phyloP scores from a whole-genome alignment of 2,113 vertebrate genomes.

The Aptenodytes forsteri region DNA sequence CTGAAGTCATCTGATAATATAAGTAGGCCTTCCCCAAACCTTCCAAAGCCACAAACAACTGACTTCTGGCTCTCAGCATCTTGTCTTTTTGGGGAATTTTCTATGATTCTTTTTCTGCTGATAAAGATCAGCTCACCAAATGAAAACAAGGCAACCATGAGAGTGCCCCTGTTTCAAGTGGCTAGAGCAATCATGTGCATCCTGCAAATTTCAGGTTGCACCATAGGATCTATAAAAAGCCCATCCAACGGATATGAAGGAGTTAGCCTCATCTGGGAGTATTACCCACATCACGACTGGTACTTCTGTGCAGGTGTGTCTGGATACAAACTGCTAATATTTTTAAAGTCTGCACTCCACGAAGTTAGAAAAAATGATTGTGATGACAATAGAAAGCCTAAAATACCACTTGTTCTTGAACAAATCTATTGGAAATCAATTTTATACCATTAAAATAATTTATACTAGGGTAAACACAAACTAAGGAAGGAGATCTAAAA shows the following conservation, averaged over 20 bases:
- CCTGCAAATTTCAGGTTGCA: neutral
- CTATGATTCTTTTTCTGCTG: neutral
- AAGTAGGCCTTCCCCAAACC: neutral
- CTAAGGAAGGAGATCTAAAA: neutral
- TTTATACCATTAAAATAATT: neutral
- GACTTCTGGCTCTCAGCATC: neutral
- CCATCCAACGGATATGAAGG: neutral
- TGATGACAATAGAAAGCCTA: neutral
- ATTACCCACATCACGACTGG: neutral
- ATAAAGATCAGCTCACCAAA: neutral
- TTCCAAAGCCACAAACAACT: neutral
- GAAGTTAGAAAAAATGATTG: neutral
- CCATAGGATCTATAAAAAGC: neutral
- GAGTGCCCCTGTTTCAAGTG: neutral
- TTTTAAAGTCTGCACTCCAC: neutral
- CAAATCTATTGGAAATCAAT: neutral
- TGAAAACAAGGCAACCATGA: neutral
- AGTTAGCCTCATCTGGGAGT: neutral
- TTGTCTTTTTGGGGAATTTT: neutral
- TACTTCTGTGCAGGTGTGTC: neutral
- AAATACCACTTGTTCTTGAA: neutral
- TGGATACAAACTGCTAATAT: neutral
- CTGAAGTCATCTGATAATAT: neutral
- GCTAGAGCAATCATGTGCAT: neutral
- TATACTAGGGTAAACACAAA: neutral